Percentiles rank a stretch among this genome's conserved stretches.
Conservation (phyloP, 2,113 vertebrate species). For the Atherinomorus stipes region DNA sequence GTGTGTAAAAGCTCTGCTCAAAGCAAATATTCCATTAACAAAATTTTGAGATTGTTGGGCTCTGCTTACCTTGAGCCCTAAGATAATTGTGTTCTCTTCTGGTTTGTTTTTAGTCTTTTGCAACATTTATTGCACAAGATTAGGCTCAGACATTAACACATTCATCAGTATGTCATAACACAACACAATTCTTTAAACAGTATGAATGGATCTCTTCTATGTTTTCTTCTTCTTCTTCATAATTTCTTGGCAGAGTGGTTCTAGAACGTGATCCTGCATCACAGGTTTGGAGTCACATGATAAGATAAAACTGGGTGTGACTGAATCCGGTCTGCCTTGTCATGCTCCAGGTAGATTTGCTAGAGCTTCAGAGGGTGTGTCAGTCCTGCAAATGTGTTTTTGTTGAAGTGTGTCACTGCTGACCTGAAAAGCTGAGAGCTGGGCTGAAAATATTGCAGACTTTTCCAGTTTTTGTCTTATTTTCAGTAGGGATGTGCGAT, state of each 20-base stretch:
- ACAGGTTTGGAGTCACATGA: slow-evolving; percentile 40
- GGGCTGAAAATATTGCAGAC: background rate
- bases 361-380: slow-evolving; percentile 42
- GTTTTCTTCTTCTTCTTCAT: background rate
- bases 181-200: background rate
- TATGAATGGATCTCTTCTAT: background rate
- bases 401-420: background rate
- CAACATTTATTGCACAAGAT: background rate
- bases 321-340: slow-evolving; percentile 21
- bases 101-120: background rate
- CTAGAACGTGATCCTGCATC: background rate
- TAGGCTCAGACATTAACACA: background rate
- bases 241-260: slow-evolving; percentile 15
- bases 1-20: background rate
- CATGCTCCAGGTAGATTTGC: slow-evolving; percentile 24
- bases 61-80: background rate
- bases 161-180: background rate
- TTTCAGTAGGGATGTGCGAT: too few relatives aligned
- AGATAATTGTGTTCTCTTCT: background rate
- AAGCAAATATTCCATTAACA: background rate
- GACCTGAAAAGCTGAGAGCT: background rate
- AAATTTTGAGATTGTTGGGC: background rate
- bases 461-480: background rate
- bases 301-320: slow-evolving; percentile 34
- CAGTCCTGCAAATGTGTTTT: slow-evolving; percentile 1